phyloP scores from a whole-genome alignment of 2,888 invertebrate species.

The Andrena bucephala region DNA sequence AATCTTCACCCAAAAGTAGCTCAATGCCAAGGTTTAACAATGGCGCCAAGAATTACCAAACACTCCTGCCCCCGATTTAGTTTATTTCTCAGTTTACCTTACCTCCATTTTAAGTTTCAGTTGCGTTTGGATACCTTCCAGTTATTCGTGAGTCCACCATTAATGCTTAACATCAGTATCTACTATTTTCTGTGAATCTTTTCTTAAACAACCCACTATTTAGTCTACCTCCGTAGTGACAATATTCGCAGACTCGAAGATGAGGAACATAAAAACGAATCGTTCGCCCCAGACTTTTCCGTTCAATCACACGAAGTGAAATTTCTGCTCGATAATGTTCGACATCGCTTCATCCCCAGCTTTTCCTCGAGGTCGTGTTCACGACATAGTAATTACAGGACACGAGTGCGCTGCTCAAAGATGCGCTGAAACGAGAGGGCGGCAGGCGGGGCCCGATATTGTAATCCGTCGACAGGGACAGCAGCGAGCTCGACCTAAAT shows the following conservation, averaged over 20 bases:
- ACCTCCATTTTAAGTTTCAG: too few species aligned
- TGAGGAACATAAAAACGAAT: conserved; percentile 1
- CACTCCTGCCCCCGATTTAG: too few species aligned
- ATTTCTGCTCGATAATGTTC: background rate
- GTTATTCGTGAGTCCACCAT: too few species aligned
- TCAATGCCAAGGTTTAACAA: too few species aligned
- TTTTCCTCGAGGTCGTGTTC: background rate
- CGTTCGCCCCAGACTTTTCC: background rate
- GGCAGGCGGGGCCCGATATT: conserved; percentile 60
- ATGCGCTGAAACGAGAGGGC: conserved; percentile 31
- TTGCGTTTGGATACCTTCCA: too few species aligned
- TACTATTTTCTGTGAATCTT: too few species aligned
- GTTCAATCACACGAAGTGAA: background rate
- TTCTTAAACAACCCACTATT: too few species aligned
- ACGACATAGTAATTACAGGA: conserved; percentile 55
- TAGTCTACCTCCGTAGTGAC: too few species aligned
- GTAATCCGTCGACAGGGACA: conserved; percentile 59
- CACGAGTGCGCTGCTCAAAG: conserved; percentile 31
- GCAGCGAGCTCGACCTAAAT: conserved; percentile 64
- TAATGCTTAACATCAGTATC: too few species aligned
- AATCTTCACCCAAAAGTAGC: too few species aligned
- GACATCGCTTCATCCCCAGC: conserved; percentile 9
- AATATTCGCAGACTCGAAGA: background rate
- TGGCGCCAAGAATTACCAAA: too few species aligned
- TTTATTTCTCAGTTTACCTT: too few species aligned